A percentile compares a stretch with the other conserved stretches of the same genome.
Evolutionary conservation across 2,888 invertebrate species (phyloP).

Genomic region (Tetragnatha montana): DNA sequence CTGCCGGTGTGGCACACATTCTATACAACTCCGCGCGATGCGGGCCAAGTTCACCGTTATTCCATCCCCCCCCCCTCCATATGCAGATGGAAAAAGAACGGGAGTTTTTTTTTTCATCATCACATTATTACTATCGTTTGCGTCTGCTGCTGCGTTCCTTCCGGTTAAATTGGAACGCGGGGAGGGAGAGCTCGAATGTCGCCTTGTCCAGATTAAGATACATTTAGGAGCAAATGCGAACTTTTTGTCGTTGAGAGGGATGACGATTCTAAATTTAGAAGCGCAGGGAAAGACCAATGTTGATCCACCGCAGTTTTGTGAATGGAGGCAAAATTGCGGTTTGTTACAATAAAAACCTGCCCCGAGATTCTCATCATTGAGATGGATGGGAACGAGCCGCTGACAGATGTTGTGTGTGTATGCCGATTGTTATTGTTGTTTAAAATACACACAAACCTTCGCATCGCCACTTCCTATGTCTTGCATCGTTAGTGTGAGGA

Average conservation of each 20-base stretch:
- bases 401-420: constrained; percentile 42
- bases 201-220: constrained; percentile 49
- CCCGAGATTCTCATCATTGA: constrained; percentile 30
- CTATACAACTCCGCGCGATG: constrained; percentile 27
- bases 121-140: constrained; percentile 6
- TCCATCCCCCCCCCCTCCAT: neutral
- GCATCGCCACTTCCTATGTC: constrained; percentile 13
- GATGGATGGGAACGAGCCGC: constrained; percentile 40
- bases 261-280: constrained; percentile 54
- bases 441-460: constrained; percentile 18
- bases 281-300: constrained; percentile 46
- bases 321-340: constrained; percentile 61
- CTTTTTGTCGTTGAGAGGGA: constrained; percentile 40
- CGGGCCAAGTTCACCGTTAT: constrained; percentile 69
- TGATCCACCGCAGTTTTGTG: constrained; percentile 32
- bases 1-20: constrained; percentile 61
- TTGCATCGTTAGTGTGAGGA: neutral
- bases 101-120: constrained; percentile 19
- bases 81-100: constrained; percentile 18
- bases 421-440: neutral
- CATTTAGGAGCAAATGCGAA: constrained; percentile 41
- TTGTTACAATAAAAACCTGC: constrained; percentile 26
- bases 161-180: constrained; percentile 64
- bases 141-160: constrained; percentile 30
- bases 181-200: neutral